phyloP scores from a whole-genome alignment of 2,797 vertebrate genomes.

The Myiotriccus ornatus region DNA sequence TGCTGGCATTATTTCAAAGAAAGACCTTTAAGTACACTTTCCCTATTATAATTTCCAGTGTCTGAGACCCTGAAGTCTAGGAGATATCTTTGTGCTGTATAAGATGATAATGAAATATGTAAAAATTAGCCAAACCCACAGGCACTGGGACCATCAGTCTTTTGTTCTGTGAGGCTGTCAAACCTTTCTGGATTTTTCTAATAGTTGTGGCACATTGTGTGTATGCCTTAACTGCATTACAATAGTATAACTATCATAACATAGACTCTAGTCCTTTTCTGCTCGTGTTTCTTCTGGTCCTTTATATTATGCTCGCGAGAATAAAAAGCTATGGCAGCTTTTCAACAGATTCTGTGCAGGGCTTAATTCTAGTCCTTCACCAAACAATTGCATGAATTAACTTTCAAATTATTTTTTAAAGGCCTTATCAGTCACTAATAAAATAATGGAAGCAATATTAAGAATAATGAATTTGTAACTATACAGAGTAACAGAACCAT shows the following conservation, averaged over 20 bases:
- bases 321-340: not conserved
- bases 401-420: conserved; percentile 28
- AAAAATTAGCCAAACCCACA: not conserved
- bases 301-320: not conserved
- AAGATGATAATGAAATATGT: not conserved
- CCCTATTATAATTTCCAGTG: not conserved
- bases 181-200: not conserved
- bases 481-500: conserved; percentile 11
- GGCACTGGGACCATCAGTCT: not conserved
- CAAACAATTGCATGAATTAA: conserved; percentile 9
- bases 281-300: not conserved
- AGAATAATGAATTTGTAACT: conserved; percentile 19
- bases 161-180: not conserved
- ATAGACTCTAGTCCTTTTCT: not conserved
- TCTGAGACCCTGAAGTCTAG: not conserved
- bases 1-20: not conserved
- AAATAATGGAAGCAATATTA: conserved; percentile 60
- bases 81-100: not conserved
- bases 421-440: conserved; percentile 27
- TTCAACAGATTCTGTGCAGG: not conserved
- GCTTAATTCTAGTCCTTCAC: not conserved
- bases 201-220: not conserved
- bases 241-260: not conserved
- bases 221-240: not conserved
- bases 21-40: not conserved